These are phyloP conservation scores for Chionis minor DNA, from an alignment of 2,113 vertebrate species.

Conservation along the genomic window DNA sequence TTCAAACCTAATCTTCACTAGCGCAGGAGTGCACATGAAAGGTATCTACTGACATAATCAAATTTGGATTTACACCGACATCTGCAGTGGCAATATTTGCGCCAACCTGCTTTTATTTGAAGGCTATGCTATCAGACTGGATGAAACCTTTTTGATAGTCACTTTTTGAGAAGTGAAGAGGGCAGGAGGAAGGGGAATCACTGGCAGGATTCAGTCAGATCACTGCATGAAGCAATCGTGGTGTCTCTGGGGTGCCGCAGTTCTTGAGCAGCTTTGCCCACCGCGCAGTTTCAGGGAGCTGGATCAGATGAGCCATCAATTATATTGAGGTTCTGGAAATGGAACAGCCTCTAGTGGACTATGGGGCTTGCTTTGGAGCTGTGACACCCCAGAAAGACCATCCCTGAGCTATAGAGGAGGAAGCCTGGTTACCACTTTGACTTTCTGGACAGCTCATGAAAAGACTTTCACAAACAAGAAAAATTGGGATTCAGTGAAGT, in stretches of 20 bases:
- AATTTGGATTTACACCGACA: background rate
- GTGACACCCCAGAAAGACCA: background rate
- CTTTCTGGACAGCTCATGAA: background rate
- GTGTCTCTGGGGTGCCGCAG: background rate
- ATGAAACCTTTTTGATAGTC: background rate
- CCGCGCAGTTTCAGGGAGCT: background rate
- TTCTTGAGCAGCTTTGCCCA: background rate
- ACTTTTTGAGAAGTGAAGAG: background rate
- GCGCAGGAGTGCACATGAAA: background rate
- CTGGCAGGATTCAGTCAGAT: background rate
- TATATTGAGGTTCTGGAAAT: background rate
- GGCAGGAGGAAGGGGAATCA: background rate
- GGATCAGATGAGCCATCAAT: background rate
- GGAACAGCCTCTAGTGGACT: background rate
- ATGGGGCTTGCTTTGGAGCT: background rate
- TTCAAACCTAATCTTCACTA: constrained; percentile 10
- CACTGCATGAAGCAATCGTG: background rate
- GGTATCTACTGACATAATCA: background rate
- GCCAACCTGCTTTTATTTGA: background rate
- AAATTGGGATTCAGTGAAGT: background rate
- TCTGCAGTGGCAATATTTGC: background rate
- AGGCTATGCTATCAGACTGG: background rate
- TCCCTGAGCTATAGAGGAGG: background rate
- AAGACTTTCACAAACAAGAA: background rate
- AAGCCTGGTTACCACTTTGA: background rate